Evolutionary conservation across 2,797 vertebrate species (phyloP), one percentile per base, ranked within the genome.

Genomic region (Poecilia velifera): DNA sequence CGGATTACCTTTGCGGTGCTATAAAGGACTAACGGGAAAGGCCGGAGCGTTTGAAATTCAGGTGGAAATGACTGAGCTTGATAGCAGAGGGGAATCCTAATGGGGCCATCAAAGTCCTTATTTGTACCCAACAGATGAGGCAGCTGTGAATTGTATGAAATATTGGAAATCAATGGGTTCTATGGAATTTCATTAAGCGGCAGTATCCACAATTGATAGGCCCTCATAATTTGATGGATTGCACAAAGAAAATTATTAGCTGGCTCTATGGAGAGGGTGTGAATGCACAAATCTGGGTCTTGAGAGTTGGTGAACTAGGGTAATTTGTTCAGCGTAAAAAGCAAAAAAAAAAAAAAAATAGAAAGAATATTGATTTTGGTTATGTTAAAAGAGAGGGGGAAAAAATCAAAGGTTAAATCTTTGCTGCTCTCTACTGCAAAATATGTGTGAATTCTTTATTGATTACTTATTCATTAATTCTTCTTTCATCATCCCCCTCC

Each of bases 161-260:
- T 97, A 99, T 98, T 97, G 97, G 97, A 98, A 99, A 99, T 99
- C 98, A 97, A 98, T 99, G 95, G 88, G 95, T 96, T 97, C 96
- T 98, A 98, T 98, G 97, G 98, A 99, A 99, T 99, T 98, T 98
- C 98, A 99, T 98, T 98, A 99, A 97, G 97, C 94, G 95, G 97
- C 97, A 94, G 97, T 97, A 97, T 98, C 97, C 97, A 97, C 97
- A 97, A 98, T 97, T 98, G 98, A 98, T 98, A 97, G 97, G 92
- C 93, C 95, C 96, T 99, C 98, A 99, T 99, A 98, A 99, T 98
- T 98, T 98, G 97, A 99, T 98, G 97, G 98, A 99, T 98, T 97
- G 97, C 95, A 96, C 97, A 97, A 97, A 97, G 97, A 97, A 98
- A 98, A 98, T 97, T 96, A 98, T 99, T 98, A 98, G 97, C 97